Conservation (phyloP, 2,113 vertebrate genomes). For the Megaleporinus macrocephalus region DNA sequence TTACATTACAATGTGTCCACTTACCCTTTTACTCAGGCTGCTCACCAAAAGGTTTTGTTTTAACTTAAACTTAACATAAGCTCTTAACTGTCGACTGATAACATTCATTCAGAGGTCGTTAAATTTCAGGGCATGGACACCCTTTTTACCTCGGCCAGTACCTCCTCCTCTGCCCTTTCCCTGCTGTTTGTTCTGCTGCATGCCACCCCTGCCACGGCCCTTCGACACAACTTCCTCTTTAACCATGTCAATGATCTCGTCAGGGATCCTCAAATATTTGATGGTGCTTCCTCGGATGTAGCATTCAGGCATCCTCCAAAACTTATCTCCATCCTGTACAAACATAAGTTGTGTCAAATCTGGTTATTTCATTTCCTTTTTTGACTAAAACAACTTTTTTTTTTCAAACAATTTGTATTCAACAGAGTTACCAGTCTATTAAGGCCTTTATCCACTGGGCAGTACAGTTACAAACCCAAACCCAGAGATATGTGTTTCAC, state of each 20-base stretch:
- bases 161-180: constrained; percentile 86
- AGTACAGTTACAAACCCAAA: no score
- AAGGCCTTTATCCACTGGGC: neutral
- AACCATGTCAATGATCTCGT: constrained; percentile 98
- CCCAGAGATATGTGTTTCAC: no score
- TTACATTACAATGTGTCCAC: no score
- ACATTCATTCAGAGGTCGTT: neutral
- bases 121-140: no score
- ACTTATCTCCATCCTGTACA: constrained; percentile 93
- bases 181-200: constrained; percentile 95
- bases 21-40: neutral
- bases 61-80: no score
- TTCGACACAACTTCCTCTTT: constrained; percentile 96
- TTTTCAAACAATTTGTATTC: neutral
- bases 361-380: neutral
- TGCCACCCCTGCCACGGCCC: constrained; percentile 88
- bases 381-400: neutral
- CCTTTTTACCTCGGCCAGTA: constrained; percentile 13
- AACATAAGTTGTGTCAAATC: neutral
- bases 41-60: neutral
- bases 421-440: neutral
- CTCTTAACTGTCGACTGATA: no score
- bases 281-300: constrained; percentile 98
- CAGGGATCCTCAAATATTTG: constrained; percentile 95
- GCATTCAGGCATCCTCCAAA: constrained; percentile 99